These are phyloP conservation scores for Platycercus adscitus DNA, from an alignment of 2,113 vertebrate species.

Conservation along the genomic window DNA sequence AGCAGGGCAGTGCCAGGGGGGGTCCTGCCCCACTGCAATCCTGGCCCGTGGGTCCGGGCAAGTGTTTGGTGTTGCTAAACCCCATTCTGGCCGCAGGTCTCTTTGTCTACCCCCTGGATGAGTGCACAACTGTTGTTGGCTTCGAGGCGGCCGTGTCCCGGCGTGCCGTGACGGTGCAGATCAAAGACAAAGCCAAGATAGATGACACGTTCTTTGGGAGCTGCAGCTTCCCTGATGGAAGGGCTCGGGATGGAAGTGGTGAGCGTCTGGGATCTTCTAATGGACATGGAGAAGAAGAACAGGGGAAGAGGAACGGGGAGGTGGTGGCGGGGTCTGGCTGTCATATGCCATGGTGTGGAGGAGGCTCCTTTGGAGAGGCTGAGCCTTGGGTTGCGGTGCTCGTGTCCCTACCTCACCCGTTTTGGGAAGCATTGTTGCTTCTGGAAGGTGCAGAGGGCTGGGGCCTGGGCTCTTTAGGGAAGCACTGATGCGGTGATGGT, in stretches of 20 bases:
- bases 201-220: conserved; percentile 76
- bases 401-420: not conserved
- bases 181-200: conserved; percentile 93
- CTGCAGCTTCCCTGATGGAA: conserved; percentile 69
- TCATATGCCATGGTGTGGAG: rapidly evolving
- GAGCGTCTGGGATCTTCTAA: conserved; percentile 20
- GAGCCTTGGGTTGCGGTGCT: not conserved
- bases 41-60: not conserved
- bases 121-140: conserved; percentile 86
- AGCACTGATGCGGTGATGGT: not conserved
- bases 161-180: conserved; percentile 86
- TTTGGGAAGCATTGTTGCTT: not conserved
- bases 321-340: not conserved
- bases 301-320: not conserved
- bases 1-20: not conserved
- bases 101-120: conserved; percentile 93
- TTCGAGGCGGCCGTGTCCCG: conserved; percentile 88
- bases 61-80: not conserved
- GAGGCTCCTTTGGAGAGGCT: not conserved
- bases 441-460: not conserved
- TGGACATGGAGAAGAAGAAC: not conserved
- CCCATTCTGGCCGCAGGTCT: conserved; percentile 76
- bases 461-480: not conserved
- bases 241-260: conserved; percentile 73
- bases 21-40: rapidly evolving